These are phyloP conservation scores for Heliothis peltigera DNA, from an alignment of 2,888 invertebrate genomes.

Conservation along the genomic window DNA sequence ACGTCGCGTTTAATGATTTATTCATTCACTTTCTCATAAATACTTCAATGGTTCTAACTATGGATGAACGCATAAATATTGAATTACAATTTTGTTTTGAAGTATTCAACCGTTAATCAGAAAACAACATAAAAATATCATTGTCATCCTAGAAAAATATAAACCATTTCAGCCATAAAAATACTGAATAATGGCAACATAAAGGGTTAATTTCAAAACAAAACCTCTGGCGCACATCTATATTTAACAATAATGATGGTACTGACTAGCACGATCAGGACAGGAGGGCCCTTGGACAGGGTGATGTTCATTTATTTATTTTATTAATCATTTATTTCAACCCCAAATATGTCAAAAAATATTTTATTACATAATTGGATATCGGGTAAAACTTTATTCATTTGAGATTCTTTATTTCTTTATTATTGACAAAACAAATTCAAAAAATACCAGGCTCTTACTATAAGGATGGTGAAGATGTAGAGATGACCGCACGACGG, in stretches of 20 bases:
- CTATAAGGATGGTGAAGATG: constrained; percentile 82
- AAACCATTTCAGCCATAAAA: constrained; percentile 1
- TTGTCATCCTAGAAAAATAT: background rate
- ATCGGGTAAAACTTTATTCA: constrained; percentile 75
- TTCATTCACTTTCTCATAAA: background rate
- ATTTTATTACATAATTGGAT: constrained; percentile 67
- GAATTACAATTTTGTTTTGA: too few species aligned
- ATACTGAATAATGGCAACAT: constrained; percentile 19
- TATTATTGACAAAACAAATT: constrained; percentile 85
- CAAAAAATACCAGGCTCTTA: constrained; percentile 88
- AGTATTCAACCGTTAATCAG: background rate
- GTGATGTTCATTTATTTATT: constrained; percentile 47
- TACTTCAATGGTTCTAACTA: background rate
- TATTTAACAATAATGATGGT: constrained; percentile 44
- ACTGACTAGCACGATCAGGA: constrained; percentile 68
- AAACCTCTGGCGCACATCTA: constrained; percentile 22
- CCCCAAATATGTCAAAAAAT: constrained; percentile 64
- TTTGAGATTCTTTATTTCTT: constrained; percentile 74
- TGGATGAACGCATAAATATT: too few species aligned
- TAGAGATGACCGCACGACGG: constrained; percentile 57
- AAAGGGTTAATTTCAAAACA: constrained; percentile 30
- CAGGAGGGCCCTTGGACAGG: constrained; percentile 72
- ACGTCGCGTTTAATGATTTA: background rate
- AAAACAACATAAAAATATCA: background rate
- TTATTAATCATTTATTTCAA: constrained; percentile 56